Evolutionary conservation across 1,140 invertebrate species (phyloP), one percentile per base, ranked within the genome.

Genomic region (Forficula auricularia): DNA sequence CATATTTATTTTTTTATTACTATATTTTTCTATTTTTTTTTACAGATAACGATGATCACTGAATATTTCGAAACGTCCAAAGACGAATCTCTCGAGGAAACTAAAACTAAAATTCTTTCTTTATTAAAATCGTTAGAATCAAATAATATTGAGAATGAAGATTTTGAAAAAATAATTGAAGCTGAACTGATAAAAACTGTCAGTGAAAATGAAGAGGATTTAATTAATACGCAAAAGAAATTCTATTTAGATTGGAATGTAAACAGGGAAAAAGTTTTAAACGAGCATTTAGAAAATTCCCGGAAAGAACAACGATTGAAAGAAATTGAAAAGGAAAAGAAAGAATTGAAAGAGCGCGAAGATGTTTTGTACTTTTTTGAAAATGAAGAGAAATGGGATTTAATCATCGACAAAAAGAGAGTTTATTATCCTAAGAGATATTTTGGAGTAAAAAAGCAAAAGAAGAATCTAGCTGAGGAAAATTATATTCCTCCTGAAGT

Each of bases 301-400:
- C 59, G 73, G 32, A 67, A 54, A 50, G 56, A 61, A 36, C 54
- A 66, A 50, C 64, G 71, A 40, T 56, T 75, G 16, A 51, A 67
- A 40, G 59, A 68, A 38, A 67, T 86, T 38, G 54, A 73, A 48
- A 52, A 66, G 27, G 68, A 74, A 14, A 70, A 78, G 51, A 60
- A 67, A 37, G 57, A 70, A 3, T 53, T 84, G 27, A 37, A 64
- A 33, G 49, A 63, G n/a, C 65, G 65, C 52, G 78, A 82, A 53
- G 67, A 72, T 50, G 65, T 73, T 43, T 59, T 85, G 20, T 83
- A 78, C 63, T 85, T 78, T 65, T 83, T 84, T 61, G 77, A 83
- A 38, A 75, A 78, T 52, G 70, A 82, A 55, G 73, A 82, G 36
- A 54, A 75, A 51, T 72, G 83, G 43, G 79, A 84, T 54, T 57